Conservation (phyloP, 1,140 invertebrate genomes). For the Diorhabda sublineata region DNA sequence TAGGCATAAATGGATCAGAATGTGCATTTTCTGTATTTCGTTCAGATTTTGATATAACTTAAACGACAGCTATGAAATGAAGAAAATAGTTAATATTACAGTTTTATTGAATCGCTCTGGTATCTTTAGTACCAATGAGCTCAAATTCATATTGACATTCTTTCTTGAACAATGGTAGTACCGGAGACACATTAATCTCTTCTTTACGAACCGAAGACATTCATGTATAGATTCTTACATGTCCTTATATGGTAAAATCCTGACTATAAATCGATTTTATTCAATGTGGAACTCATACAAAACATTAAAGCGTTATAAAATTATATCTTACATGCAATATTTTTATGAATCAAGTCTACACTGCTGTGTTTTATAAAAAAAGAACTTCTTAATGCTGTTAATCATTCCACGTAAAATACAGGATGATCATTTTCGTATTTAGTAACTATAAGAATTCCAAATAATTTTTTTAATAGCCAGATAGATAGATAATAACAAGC, state of each 20-base stretch:
- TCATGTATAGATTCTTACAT: background rate
- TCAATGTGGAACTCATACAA: background rate
- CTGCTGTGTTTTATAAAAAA: background rate
- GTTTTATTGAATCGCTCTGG: no score
- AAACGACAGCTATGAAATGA: no score
- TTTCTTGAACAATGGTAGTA: background rate
- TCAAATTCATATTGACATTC: background rate
- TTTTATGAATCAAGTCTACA: background rate
- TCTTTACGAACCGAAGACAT: background rate
- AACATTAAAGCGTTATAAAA: background rate
- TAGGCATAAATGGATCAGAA: no score
- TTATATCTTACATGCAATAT: background rate
- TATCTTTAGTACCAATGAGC: background rate
- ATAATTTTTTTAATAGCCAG: no score
- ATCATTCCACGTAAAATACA: no score
- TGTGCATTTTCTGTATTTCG: no score
- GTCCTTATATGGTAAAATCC: background rate
- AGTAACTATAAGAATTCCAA: no score
- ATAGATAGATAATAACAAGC: no score
- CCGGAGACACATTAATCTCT: background rate
- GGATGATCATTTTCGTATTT: no score
- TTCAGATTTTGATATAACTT: no score
- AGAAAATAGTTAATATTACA: no score
- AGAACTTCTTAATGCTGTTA: no score
- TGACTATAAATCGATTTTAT: background rate